phyloP scores from a whole-genome alignment of 35 echinoderm and acorn worm genomes.

The Patiria miniata region DNA sequence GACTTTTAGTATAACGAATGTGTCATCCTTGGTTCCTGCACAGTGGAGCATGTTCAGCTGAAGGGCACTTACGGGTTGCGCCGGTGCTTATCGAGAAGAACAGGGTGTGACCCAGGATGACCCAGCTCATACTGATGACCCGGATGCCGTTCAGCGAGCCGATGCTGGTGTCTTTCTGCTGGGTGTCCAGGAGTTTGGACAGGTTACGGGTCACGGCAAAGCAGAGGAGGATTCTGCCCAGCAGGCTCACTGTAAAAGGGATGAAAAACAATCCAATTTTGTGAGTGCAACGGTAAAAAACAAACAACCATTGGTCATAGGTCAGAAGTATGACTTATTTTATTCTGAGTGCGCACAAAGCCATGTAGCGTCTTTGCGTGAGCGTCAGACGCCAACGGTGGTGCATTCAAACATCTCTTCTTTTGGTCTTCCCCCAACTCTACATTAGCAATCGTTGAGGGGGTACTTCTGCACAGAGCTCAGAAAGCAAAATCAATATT shows the following conservation, averaged over 20 bases:
- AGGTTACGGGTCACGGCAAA: conserved; percentile 83
- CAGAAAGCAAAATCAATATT: neutral
- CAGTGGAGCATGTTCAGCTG: too few species aligned
- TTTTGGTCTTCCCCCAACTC: neutral
- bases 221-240: conserved; percentile 59
- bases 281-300: neutral
- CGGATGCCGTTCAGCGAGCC: conserved; percentile 80
- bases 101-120: conserved; percentile 80
- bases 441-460: neutral
- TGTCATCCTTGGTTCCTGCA: too few species aligned
- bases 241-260: neutral
- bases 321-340: neutral
- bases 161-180: conserved; percentile 53
- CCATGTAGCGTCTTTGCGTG: too few species aligned
- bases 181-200: conserved; percentile 59
- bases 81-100: neutral
- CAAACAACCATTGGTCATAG: neutral
- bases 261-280: neutral
- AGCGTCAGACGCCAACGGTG: too few species aligned
- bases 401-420: neutral
- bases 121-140: conserved; percentile 91
- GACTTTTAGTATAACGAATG: too few species aligned
- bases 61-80: neutral
- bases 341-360: too few species aligned
- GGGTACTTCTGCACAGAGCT: neutral